These are phyloP conservation scores for Chlamydotis undulata DNA, from an alignment of 2,113 vertebrate species.

Conservation along the genomic window DNA sequence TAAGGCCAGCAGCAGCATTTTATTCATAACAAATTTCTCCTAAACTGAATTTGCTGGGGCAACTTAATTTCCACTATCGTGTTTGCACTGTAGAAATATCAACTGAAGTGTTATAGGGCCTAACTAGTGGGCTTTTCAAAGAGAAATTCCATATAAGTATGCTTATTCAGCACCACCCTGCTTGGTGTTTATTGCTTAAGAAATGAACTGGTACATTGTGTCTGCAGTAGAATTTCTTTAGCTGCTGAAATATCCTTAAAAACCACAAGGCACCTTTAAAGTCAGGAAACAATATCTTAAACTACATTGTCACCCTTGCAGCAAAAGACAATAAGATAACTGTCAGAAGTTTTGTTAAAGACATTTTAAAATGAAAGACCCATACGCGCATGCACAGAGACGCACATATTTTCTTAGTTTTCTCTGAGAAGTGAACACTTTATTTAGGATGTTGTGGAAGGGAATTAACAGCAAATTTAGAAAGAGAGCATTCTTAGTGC, in stretches of 20 bases:
- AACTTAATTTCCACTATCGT: conserved; percentile 93
- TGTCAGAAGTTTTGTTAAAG: conserved; percentile 72
- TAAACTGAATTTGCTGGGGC: conserved; percentile 92
- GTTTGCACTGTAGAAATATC: conserved; percentile 84
- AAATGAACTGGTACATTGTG: conserved; percentile 72
- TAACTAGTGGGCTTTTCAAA: conserved; percentile 81
- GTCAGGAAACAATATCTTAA: conserved; percentile 72
- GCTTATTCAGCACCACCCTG: conserved; percentile 84
- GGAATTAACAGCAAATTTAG: conserved; percentile 75
- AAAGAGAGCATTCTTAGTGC: conserved; percentile 75
- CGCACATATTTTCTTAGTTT: not conserved
- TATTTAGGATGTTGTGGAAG: conserved; percentile 57
- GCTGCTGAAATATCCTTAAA: conserved; percentile 65
- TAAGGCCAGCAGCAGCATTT: conserved; percentile 80
- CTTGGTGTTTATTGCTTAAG: conserved; percentile 79
- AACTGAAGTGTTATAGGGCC: conserved; percentile 76
- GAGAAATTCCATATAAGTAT: conserved; percentile 81
- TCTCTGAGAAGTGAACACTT: conserved; percentile 40
- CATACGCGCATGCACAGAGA: not conserved
- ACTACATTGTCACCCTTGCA: conserved; percentile 45
- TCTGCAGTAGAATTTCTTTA: conserved; percentile 62
- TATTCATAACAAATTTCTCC: conserved; percentile 92
- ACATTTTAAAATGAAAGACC: conserved; percentile 49
- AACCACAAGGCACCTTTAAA: conserved; percentile 65
- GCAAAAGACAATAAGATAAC: conserved; percentile 62